Percentiles rank a stretch among this genome's conserved stretches.
phyloP scores from a whole-genome alignment of 2,797 vertebrate genomes.

The Coracias cyanogaster region DNA sequence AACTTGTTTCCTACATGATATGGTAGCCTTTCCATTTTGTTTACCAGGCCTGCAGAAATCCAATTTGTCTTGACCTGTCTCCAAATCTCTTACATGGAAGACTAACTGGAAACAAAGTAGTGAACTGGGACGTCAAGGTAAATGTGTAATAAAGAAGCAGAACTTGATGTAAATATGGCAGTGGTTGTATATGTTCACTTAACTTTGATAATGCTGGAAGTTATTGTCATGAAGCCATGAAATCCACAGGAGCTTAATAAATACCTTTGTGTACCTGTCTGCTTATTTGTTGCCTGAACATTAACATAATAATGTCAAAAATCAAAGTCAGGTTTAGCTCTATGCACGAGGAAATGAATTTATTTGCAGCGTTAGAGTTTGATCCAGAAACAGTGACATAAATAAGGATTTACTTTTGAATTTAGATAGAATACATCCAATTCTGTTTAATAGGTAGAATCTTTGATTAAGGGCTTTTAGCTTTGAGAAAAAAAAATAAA shows the following conservation, averaged over 20 bases:
- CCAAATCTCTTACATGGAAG: constrained; percentile 92
- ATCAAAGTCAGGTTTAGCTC: background rate
- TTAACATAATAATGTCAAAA: background rate
- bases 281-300: background rate
- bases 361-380: background rate
- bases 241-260: background rate
- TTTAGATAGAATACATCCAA: background rate
- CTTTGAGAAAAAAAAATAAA: background rate
- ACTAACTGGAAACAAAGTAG: constrained; percentile 96
- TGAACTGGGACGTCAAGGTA: constrained; percentile 99
- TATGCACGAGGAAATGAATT: background rate
- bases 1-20: background rate
- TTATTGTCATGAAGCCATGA: background rate
- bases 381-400: background rate
- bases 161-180: background rate
- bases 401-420: background rate
- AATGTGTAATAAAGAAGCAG: background rate
- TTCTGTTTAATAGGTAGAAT: background rate
- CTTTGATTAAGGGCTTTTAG: background rate
- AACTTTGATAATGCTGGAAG: background rate
- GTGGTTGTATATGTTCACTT: background rate
- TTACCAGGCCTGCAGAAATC: constrained; percentile 91
- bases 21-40: background rate
- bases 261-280: background rate
- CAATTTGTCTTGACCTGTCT: constrained; percentile 96